These are phyloP conservation scores for Oreocharis arfaki DNA, from an alignment of 2,113 vertebrate genomes.

Conservation along the genomic window DNA sequence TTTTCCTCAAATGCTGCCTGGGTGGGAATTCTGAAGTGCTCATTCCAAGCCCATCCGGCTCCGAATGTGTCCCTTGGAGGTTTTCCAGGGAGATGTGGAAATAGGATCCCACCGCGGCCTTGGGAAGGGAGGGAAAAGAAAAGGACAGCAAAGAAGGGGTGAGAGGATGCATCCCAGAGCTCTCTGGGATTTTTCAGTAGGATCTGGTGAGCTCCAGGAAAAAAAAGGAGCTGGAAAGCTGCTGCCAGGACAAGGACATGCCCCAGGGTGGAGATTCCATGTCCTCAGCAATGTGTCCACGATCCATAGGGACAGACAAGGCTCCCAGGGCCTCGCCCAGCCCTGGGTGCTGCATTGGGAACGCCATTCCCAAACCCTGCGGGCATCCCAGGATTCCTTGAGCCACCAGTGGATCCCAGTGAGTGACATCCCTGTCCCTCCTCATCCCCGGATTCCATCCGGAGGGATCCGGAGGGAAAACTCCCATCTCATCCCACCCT, in stretches of 20 bases:
- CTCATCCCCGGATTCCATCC: no score
- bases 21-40: neutral
- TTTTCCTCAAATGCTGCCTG: neutral
- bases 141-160: neutral
- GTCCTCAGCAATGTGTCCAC: fast-evolving
- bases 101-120: fast-evolving
- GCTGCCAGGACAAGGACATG: neutral
- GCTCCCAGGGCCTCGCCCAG: neutral
- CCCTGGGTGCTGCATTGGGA: neutral
- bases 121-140: fast-evolving
- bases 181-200: neutral
- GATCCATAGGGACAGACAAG: neutral
- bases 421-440: neutral
- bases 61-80: neutral
- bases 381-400: neutral
- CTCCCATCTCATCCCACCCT: neutral
- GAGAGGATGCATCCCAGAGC: neutral
- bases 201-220: neutral
- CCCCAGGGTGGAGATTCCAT: neutral
- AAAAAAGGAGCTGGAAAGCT: neutral
- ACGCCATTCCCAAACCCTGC: fast-evolving
- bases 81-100: neutral
- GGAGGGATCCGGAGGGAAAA: fast-evolving
- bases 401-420: fast-evolving
- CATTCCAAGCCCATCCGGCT: neutral